Conservation (phyloP, 1,140 invertebrate genomes). For the Doryteuthis pealeii region DNA sequence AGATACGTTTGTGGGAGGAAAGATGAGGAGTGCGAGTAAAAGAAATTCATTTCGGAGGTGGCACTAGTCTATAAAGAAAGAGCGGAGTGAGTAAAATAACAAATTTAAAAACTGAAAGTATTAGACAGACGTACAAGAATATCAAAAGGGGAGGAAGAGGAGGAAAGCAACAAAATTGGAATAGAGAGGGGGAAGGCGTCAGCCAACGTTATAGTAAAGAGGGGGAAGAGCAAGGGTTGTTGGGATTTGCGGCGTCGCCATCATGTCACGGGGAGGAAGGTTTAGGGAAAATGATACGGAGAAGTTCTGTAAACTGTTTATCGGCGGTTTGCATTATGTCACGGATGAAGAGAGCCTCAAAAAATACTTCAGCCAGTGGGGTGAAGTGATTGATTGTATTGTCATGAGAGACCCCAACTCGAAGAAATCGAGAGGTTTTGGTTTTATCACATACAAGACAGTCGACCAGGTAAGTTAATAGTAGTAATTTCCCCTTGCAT, state of each 20-base stretch:
- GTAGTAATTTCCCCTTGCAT: too few relatives aligned
- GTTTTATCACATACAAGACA: slow-evolving; percentile 91
- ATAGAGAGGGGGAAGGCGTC: not conserved
- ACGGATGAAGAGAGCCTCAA: slow-evolving; percentile 94
- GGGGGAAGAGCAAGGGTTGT: too few relatives aligned
- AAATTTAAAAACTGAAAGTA: too few relatives aligned
- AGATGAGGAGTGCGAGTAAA: too few relatives aligned
- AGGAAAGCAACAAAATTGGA: not conserved
- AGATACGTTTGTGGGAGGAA: too few relatives aligned
- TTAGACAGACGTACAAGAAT: too few relatives aligned
- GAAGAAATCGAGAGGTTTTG: slow-evolving; percentile 89
- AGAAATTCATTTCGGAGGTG: too few relatives aligned
- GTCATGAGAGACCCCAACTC: slow-evolving; percentile 98
- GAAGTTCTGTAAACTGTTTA: slow-evolving; percentile 49
- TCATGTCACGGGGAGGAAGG: slow-evolving; percentile 8
- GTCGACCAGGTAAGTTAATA: slow-evolving; percentile 75
- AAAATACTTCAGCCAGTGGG: slow-evolving; percentile 94
- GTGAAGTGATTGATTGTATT: slow-evolving; percentile 94
- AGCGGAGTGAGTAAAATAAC: too few relatives aligned
- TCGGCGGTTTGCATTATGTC: slow-evolving; percentile 89
- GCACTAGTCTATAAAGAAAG: too few relatives aligned
- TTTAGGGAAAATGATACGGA: slow-evolving; percentile 30
- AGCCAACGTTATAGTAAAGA: not conserved
- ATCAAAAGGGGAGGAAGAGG: not conserved
- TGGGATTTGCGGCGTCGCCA: not conserved